phyloP scores from a whole-genome alignment of 2,888 invertebrate genomes.

The Tortrix viridana region DNA sequence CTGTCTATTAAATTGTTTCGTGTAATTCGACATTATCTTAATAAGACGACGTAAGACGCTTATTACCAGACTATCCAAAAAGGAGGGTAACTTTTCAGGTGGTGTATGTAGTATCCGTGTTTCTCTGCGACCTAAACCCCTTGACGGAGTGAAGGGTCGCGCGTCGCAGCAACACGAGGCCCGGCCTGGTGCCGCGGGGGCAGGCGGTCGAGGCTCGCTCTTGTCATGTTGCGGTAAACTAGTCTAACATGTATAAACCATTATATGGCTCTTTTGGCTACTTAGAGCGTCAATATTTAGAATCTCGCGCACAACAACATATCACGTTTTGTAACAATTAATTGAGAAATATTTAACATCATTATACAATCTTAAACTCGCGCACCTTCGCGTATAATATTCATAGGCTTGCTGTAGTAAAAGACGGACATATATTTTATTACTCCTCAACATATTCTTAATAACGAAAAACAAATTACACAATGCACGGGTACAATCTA shows the following conservation, averaged over 20 bases:
- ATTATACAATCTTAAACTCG: not conserved
- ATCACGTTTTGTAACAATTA: conserved; percentile 14
- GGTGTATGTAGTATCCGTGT: too few species aligned
- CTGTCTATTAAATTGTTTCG: too few species aligned
- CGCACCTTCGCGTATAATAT: too few species aligned
- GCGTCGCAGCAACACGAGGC: too few species aligned
- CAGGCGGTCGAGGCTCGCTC: too few species aligned
- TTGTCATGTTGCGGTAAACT: not conserved
- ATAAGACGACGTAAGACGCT: not conserved
- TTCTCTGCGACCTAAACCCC: too few species aligned
- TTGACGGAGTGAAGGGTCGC: too few species aligned
- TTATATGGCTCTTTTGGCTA: conserved; percentile 19
- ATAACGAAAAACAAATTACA: not conserved
- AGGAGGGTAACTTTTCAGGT: too few species aligned
- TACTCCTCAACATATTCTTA: not conserved
- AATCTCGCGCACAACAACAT: conserved; percentile 22
- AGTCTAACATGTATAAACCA: conserved; percentile 23
- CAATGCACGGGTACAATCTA: not conserved
- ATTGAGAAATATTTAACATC: not conserved
- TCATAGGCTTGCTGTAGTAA: too few species aligned
- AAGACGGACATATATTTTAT: not conserved
- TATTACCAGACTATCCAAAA: too few species aligned
- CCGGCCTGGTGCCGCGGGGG: too few species aligned
- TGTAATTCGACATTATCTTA: too few species aligned
- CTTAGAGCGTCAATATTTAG: conserved; percentile 26